A percentile compares a stretch with the other conserved stretches of the same genome.
These are phyloP conservation scores for Cosmorhoe ocellata DNA, from an alignment of 2,888 invertebrate species.

Conservation along the genomic window DNA sequence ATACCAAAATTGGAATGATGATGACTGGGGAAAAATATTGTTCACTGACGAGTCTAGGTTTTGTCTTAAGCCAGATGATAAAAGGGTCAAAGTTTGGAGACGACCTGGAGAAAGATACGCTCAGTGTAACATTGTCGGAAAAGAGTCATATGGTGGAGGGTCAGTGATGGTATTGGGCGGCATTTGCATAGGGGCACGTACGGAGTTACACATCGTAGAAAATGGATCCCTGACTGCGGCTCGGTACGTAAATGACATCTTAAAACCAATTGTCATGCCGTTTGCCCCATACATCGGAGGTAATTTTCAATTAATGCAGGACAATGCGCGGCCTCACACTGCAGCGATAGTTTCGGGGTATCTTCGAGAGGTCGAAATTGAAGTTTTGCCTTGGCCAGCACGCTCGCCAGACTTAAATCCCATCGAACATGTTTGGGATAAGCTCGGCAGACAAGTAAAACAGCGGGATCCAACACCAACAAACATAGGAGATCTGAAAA, in stretches of 20 bases:
- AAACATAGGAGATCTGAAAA: slow-evolving; percentile 18
- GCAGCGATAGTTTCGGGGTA: slow-evolving; percentile 5
- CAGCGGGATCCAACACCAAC: slow-evolving; percentile 1
- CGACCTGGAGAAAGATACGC: slow-evolving; percentile 2
- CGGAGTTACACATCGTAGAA: slow-evolving; percentile 1
- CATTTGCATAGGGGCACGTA: slow-evolving; percentile 5
- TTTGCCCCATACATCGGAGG: slow-evolving; percentile 16
- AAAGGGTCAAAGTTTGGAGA: neutral
- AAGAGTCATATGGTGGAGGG: slow-evolving; percentile 3
- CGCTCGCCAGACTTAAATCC: slow-evolving; percentile 13
- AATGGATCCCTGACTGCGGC: slow-evolving; percentile 15
- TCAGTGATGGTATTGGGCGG: slow-evolving; percentile 4
- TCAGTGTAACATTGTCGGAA: slow-evolving; percentile 2
- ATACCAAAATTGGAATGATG: neutral
- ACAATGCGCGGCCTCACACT: slow-evolving; percentile 7
- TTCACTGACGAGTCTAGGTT: slow-evolving; percentile 8
- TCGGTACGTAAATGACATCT: slow-evolving; percentile 15
- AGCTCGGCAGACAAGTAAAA: slow-evolving; percentile 1
- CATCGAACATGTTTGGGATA: slow-evolving; percentile 7
- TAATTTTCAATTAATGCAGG: slow-evolving; percentile 15
- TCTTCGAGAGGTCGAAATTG: slow-evolving; percentile 3
- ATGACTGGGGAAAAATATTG: slow-evolving; percentile 5
- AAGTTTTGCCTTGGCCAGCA: slow-evolving; percentile 10
- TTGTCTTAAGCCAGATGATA: neutral
- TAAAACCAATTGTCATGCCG: slow-evolving; percentile 10